phyloP scores from a whole-genome alignment of 2,888 invertebrate species.

The Philereme transversata region DNA sequence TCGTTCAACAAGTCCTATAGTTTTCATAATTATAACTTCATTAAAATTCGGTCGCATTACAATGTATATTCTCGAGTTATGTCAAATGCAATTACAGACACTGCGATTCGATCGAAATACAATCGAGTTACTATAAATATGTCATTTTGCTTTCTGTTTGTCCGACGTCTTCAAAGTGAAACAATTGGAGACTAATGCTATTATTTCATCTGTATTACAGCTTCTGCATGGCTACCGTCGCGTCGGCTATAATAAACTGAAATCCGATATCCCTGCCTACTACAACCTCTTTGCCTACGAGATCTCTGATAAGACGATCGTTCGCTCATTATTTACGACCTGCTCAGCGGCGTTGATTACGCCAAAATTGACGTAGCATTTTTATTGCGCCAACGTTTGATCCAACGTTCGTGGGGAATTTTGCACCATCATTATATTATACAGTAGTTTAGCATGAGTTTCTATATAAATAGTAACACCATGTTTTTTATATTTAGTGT shows the following conservation, averaged over 20 bases:
- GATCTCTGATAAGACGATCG: conserved; percentile 71
- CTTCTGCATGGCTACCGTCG: conserved; percentile 65
- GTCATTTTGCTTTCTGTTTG: too few species aligned
- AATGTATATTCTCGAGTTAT: too few species aligned
- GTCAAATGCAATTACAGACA: too few species aligned
- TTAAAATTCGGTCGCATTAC: too few species aligned
- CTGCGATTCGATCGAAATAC: too few species aligned
- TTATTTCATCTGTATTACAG: conserved; percentile 36
- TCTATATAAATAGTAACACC: not conserved
- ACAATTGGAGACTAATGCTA: not conserved
- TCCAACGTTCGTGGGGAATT: conserved; percentile 2
- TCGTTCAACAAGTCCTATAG: too few species aligned
- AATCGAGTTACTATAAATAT: too few species aligned
- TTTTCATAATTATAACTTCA: too few species aligned
- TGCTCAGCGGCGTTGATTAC: conserved; percentile 51
- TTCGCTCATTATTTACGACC: conserved; percentile 75
- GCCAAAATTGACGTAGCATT: conserved; percentile 60
- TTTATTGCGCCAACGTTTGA: conserved; percentile 24
- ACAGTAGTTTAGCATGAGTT: not conserved
- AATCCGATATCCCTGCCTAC: conserved; percentile 74
- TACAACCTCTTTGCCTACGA: conserved; percentile 66
- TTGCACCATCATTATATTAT: conserved; percentile 10
- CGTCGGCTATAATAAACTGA: conserved; percentile 73
- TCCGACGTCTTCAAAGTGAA: too few species aligned
- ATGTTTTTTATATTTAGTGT: too few species aligned